Evolutionary conservation across 2,113 vertebrate species (phyloP).

Genomic region (Gasterosteus aculeatus): DNA sequence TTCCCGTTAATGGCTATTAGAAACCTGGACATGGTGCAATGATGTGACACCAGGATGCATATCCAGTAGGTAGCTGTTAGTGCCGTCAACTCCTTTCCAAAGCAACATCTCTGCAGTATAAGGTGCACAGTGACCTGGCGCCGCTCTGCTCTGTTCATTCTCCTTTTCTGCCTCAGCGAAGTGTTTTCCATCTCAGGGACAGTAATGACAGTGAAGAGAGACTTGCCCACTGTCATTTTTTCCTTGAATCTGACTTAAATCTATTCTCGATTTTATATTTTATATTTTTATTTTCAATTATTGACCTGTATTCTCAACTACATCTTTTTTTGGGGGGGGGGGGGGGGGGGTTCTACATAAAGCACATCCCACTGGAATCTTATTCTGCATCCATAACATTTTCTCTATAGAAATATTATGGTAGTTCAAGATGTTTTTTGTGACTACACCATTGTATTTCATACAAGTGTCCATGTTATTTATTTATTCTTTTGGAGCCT

Average conservation of each 20-base stretch:
- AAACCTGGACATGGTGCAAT: neutral
- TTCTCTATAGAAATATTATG: neutral
- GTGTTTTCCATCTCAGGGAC: constrained; percentile 22
- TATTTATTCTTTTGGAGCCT: neutral
- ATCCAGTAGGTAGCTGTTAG: constrained; percentile 12
- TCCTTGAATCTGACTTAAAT: neutral
- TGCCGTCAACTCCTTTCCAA: neutral
- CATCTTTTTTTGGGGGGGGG: neutral
- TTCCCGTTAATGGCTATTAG: constrained; percentile 11
- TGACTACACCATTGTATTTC: neutral
- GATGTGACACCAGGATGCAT: constrained; percentile 8
- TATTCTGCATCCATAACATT: neutral
- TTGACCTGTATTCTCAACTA: neutral
- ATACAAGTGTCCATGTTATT: neutral
- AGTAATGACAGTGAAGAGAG: constrained; percentile 8
- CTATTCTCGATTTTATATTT: neutral
- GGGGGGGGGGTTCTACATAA: neutral
- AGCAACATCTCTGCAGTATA: constrained; percentile 26
- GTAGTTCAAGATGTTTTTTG: neutral
- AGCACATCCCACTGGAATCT: constrained; percentile 2
- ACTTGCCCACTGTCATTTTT: constrained; percentile 23
- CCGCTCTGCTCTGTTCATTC: constrained; percentile 20
- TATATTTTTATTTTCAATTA: neutral
- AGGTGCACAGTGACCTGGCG: constrained; percentile 53
- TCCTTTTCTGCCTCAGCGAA: constrained; percentile 21